A percentile compares a stretch with the other conserved stretches of the same genome.
Conservation (phyloP, 2,888 invertebrate genomes). For the Eupithecia exiguata region DNA sequence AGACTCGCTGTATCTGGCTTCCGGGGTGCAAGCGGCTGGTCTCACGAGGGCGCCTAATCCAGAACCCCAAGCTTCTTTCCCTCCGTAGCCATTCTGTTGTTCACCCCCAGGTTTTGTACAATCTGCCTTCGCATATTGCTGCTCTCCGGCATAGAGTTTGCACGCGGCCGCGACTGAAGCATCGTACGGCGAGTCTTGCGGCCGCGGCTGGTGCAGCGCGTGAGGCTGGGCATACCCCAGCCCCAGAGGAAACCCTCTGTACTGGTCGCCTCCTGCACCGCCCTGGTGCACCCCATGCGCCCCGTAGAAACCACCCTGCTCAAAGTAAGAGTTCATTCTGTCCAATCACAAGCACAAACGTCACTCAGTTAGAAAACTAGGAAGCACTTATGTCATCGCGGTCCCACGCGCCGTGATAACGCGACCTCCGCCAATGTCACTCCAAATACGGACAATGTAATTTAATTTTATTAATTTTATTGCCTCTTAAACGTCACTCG, state of each 20-base stretch:
- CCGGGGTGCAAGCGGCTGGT: conserved; percentile 95
- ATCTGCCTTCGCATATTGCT: conserved; percentile 88
- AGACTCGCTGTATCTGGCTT: conserved; percentile 93
- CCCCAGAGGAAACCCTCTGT: conserved; percentile 94
- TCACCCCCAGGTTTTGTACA: conserved; percentile 88
- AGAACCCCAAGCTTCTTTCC: conserved; percentile 88
- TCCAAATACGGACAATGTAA: conserved; percentile 73
- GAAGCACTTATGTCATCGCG: conserved; percentile 81
- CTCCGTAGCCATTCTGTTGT: conserved; percentile 87
- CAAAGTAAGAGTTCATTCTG: conserved; percentile 97
- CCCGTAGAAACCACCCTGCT: conserved; percentile 97
- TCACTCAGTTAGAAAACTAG: conserved; percentile 69
- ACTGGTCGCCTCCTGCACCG: conserved; percentile 89
- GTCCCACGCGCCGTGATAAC: conserved; percentile 78
- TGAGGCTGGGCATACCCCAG: conserved; percentile 94
- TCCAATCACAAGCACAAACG: conserved; percentile 75
- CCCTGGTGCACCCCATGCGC: conserved; percentile 92
- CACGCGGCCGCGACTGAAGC: conserved; percentile 94
- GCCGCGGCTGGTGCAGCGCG: conserved; percentile 89
- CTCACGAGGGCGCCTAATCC: conserved; percentile 88
- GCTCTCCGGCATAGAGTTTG: conserved; percentile 90
- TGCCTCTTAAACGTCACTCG: conserved; percentile 83
- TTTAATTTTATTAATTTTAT: conserved; percentile 83
- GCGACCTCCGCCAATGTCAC: conserved; percentile 80
- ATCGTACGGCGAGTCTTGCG: conserved; percentile 96